Evolutionary conservation across 2,797 vertebrate genomes (phyloP), one percentile per base, ranked within the genome.

Genomic region (Lemur catta): DNA sequence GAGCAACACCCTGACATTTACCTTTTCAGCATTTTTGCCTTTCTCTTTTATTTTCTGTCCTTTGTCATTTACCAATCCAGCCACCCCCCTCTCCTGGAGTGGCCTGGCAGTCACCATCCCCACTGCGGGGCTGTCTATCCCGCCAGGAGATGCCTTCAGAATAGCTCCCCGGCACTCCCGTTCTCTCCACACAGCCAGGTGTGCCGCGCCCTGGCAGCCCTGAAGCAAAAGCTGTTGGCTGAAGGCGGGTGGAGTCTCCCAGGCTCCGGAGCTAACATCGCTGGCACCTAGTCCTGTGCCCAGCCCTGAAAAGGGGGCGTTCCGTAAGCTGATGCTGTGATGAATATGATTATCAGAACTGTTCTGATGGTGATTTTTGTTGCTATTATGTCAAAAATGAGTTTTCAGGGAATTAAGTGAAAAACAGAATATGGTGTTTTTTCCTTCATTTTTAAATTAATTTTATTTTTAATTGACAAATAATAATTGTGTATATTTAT

Each of bases 261-360:
- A 7, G 11, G 28, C 15, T 72, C 5, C 17, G 9, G 0, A 38
- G 17, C 61, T n/a, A 38, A n/a, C 6, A 14, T 20, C 33, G 0
- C 11, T 30, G 14, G 55, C 6, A 38, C 20, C 11, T 6, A n/a
- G 7, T 15, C 4, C 18, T 4, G 3, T 5, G 2, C n/a, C 26
- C 4, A 17, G 6, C 35, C 81, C 84, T n/a, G 22, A 26, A 74
- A 48, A 67, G 18, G 22, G n/a, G 22, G 30, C 20, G 26, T 2
- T 69, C 38, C 30, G 33, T 13, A 30, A 89, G 33, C 4, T 10
- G 22, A 63, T 43, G 6, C 13, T 41, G 2, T 22, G 26, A 59
- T 72, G 41, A 22, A 35, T 65, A 18, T 75, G 35, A 59, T 6
- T 13, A 65, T 46, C 33, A 43, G n/a, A 84, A 63, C 50, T 57